Evolutionary conservation across 2,113 vertebrate species (phyloP), one percentile per base, ranked within the genome.

Genomic region (Pachypanchax playfairii): DNA sequence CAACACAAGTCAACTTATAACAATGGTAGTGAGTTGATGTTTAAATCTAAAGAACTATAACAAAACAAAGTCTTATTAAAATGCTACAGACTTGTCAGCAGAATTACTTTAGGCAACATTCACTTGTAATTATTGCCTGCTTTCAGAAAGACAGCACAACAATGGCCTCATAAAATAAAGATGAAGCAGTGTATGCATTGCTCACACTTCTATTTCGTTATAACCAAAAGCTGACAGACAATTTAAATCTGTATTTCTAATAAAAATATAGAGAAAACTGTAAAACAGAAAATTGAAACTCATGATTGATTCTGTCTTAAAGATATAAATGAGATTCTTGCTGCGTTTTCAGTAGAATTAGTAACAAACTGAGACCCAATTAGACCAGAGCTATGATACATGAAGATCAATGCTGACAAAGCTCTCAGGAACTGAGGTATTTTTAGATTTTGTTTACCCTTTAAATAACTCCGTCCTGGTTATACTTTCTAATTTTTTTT

Each of bases 391-490:
- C 48, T 38, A 41, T 70, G 42, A 53, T 41, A 28, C 33, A 25
- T 22, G 26, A 29, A 2, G 15, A 44, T 26, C 38, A 31, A 20
- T 74, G 75, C 57, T 82, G 79, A 71, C 65, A 71, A 62, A 73
- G 68, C 60, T 75, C 35, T 78, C 44, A 70, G 50, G 21, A 44
- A 50, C 36, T 1, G 58, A 26, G 62, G 4, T 76, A 76, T 81
- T 77, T 76, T 71, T 72, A 60, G 69, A 46, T 64, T 65, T 25
- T 69, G 77, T 80, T 83, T 79, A 79, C 70, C 26, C 20, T 50
- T 21, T 61, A 39, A 65, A 51, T 82, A 50, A 60, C 48, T 70
- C 42, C 31, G 5, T 66, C 56, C n/a, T 24, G 15, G 21, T 56
- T 64, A 60, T 66, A 36, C 36, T 41, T 49, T 51, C 38, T 3